Evolutionary conservation across 2,888 invertebrate genomes (phyloP), one percentile per base, ranked within the genome.

Genomic region (Digitonthophagus gazella): DNA sequence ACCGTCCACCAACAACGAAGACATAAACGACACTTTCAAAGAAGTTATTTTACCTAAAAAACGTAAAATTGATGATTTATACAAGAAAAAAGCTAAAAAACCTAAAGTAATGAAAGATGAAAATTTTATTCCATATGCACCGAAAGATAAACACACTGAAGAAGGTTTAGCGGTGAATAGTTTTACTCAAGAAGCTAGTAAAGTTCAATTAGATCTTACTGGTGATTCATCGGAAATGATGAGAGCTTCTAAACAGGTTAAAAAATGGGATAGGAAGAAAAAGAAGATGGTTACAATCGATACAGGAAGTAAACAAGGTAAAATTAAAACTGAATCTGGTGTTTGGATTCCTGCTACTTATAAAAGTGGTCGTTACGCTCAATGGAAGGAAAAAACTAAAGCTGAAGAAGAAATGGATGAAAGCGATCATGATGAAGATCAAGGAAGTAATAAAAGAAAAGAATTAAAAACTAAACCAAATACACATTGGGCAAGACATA

Each of bases 271-370:
- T 85, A 88, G 96, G 64, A 96, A 96, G 80, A 91, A 93, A 83
- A 98, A 98, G 88, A 97, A 95, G 85, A 97, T 96, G 91, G 91
- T 98, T 28, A 87, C 89, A 19, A 86, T 88, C 0, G 86, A 88
- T 72, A 86, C 86, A 71, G 91, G 91, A 81, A 75, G 84, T 77
- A 89, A 89, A 74, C 83, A 84, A 16, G 91, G 91, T 67, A 95
- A 93, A 84, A 97, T 99, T 73, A 91, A 92, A 76, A 98, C 98
- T 0, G 99, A 99, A 84, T 96, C 96, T 71, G 99, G 98, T 15
- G 91, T 89, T 0, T 95, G 95, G 90, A 96, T 99, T 75, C 92
- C 97, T 0, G 95, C 97, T 0, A 91, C 94, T 0, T 98, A 94
- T 84, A 97, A 97, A 84, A 93, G 95, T 71, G 93, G 97, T 66